phyloP scores from a whole-genome alignment of 2,797 vertebrate species.

The Malacoraja senta region DNA sequence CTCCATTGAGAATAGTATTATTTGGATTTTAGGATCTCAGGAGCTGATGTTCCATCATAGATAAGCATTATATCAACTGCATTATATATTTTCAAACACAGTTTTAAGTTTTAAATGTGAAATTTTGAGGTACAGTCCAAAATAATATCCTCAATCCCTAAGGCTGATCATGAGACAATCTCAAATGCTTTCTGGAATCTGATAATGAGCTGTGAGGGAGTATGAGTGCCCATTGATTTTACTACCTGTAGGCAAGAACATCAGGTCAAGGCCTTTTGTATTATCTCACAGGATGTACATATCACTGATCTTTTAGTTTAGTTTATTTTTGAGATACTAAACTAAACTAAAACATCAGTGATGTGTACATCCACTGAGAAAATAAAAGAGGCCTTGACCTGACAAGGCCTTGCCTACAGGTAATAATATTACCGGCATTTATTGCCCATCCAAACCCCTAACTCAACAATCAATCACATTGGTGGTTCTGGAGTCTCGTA shows the following conservation, averaged over 20 bases:
- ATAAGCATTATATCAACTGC: not conserved
- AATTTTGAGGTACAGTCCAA: not conserved
- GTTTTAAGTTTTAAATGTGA: not conserved
- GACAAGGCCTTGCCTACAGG: too few species aligned
- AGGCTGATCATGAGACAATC: not conserved
- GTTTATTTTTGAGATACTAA: too few species aligned
- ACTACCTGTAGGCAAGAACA: not conserved
- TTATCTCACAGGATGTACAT: too few species aligned
- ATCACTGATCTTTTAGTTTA: too few species aligned
- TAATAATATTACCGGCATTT: too few species aligned
- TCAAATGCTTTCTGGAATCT: not conserved
- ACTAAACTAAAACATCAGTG: too few species aligned
- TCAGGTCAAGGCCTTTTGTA: not conserved
- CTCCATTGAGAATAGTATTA: not conserved
- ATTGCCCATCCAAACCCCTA: too few species aligned
- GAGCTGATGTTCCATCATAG: not conserved
- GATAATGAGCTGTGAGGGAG: not conserved
- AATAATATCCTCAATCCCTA: not conserved
- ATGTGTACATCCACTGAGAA: too few species aligned
- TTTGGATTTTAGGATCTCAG: not conserved
- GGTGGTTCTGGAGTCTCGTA: too few species aligned
- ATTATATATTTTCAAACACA: not conserved
- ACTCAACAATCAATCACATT: too few species aligned
- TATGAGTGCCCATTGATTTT: not conserved
- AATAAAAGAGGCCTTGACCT: too few species aligned